Evolutionary conservation across 2,888 invertebrate genomes (phyloP), one percentile per base, ranked within the genome.

Genomic region (Aspidiotus destructor): DNA sequence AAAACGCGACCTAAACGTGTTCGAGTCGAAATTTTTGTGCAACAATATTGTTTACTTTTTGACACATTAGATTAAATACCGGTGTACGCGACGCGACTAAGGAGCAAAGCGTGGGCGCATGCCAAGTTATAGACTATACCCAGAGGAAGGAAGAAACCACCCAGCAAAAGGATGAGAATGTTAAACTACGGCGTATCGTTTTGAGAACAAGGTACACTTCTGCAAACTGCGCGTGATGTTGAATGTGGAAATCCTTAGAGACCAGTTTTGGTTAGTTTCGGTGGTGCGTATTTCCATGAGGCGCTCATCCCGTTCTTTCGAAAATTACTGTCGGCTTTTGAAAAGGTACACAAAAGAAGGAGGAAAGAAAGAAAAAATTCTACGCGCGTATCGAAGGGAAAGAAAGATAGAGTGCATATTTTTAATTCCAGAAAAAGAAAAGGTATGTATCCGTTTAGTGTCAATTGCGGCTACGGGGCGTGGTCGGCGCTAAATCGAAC

Each of bases 401-500:
- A 41, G 44, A 64, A 41, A 55, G 42, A 41, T 28, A 28, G 41
- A 62, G 17, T 62, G 10, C 11, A 11, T 53, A 41, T 28, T 63
- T 41, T 63, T 63, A 67, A 67, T 58, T 58, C 58, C 41, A 48
- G 53, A 67, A 58, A 57, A 28, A 48, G 40, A 58, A 67, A 58
- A 60, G 60, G 60, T 58, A 58, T 57, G 15, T 44, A 42, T 40
- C 42, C 58, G 67, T 16, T 61, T 28, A 61, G 60, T 67, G 67
- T 67, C 67, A 67, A 67, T 67, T 65, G 57, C 58, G 41, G 40
- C 15, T 40, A 16, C 41, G 40, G 48, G 67, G 67, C 67, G 67
- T 67, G 67, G 60, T 60, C 60, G 41, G 67, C 48, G 67, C 48
- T 67, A 67, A 67, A 67, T 67, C 58, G 67, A 67, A 67, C 67